phyloP scores from a whole-genome alignment of 2,888 invertebrate genomes.

The Cataglyphis albicans region DNA sequence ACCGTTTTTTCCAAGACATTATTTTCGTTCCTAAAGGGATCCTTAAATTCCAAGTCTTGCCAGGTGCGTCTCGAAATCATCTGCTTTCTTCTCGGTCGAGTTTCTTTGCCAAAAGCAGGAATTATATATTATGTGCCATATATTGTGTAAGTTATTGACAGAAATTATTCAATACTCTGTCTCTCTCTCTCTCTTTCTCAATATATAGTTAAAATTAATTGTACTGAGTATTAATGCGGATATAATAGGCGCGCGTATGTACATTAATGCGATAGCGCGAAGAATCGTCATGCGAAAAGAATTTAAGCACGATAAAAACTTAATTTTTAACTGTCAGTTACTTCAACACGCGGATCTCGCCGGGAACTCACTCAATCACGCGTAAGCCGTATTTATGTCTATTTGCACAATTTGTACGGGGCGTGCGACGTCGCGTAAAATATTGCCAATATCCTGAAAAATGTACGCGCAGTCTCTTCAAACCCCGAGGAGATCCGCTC shows the following conservation, averaged over 20 bases:
- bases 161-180: slow-evolving; percentile 19
- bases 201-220: not conserved
- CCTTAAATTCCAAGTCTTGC: slow-evolving; percentile 57
- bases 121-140: slow-evolving; percentile 26
- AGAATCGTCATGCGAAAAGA: slow-evolving; percentile 35
- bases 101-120: slow-evolving; percentile 59
- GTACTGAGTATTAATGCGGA: not conserved
- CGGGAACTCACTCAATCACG: slow-evolving; percentile 50
- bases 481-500: slow-evolving; percentile 39
- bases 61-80: slow-evolving; percentile 70
- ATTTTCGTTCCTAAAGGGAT: slow-evolving; percentile 56
- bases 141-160: slow-evolving; percentile 18
- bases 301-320: slow-evolving; percentile 50
- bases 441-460: slow-evolving; percentile 57
- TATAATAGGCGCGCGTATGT: not conserved
- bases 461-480: slow-evolving; percentile 50
- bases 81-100: slow-evolving; percentile 66
- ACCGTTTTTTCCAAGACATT: slow-evolving; percentile 70
- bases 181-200: not conserved
- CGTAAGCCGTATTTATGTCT: slow-evolving; percentile 55
- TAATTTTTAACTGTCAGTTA: slow-evolving; percentile 54
- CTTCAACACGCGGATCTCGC: slow-evolving; percentile 17
- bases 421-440: slow-evolving; percentile 51
- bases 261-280: slow-evolving; percentile 25
- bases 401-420: slow-evolving; percentile 45